phyloP scores from a whole-genome alignment of 2,113 vertebrate genomes.

The Dasyurus viverrinus region DNA sequence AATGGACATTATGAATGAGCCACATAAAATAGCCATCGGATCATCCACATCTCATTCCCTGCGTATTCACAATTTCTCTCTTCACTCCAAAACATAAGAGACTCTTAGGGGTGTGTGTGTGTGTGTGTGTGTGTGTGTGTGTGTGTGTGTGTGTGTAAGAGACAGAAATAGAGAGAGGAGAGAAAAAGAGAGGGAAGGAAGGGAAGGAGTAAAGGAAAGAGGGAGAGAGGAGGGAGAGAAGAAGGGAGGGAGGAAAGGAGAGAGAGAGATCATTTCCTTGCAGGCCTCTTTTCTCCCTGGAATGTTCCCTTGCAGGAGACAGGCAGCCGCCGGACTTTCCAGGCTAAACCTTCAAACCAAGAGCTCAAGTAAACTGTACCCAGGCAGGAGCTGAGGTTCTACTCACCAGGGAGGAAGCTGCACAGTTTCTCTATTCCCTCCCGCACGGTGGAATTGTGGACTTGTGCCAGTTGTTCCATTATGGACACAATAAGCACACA shows the following conservation, averaged over 20 bases:
- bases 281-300: background rate
- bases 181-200: background rate
- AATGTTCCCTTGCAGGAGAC: background rate
- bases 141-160: too few species aligned
- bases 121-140: too few species aligned
- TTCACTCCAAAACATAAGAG: constrained; percentile 15
- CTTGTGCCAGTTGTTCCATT: constrained; percentile 83
- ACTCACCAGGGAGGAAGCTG: constrained; percentile 85
- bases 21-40: constrained; percentile 54
- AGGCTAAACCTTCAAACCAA: background rate
- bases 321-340: background rate
- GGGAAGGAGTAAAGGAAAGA: background rate
- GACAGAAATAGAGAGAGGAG: background rate
- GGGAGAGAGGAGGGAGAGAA: background rate
- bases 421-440: constrained; percentile 82
- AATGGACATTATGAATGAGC: constrained; percentile 50
- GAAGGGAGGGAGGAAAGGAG: background rate
- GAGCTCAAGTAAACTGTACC: background rate
- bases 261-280: background rate
- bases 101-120: background rate
- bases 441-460: constrained; percentile 83
- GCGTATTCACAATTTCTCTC: constrained; percentile 63
- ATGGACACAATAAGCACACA: constrained; percentile 84
- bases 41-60: constrained; percentile 28
- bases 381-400: background rate